Evolutionary conservation across 2,113 vertebrate genomes (phyloP).

Genomic region (Pholis gunnellus): DNA sequence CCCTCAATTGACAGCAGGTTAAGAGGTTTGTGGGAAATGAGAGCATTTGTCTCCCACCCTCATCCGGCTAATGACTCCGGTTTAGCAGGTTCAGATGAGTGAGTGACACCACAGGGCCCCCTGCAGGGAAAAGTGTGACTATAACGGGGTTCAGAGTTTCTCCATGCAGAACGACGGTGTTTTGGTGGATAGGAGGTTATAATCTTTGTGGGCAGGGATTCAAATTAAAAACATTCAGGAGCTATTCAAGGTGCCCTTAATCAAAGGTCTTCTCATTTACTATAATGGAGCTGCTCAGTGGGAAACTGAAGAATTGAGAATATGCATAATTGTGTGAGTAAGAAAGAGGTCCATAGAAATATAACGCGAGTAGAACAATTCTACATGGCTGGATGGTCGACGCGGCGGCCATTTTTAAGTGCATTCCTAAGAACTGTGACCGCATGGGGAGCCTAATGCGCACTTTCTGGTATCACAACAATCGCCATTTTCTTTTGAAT

Average conservation of each 20-base stretch:
- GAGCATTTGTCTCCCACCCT: conserved; percentile 71
- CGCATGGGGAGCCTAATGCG: neutral
- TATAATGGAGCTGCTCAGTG: conserved; percentile 5
- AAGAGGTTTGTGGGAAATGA: conserved; percentile 83
- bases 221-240: neutral
- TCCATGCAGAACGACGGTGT: neutral
- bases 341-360: conserved; percentile 10
- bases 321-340: neutral
- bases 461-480: neutral
- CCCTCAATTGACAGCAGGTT: conserved; percentile 81
- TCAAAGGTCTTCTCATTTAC: conserved; percentile 15
- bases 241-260: conserved; percentile 18
- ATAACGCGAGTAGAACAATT: neutral
- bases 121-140: conserved; percentile 48
- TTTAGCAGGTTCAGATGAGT: conserved; percentile 57
- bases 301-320: conserved; percentile 8
- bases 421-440: neutral
- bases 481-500: neutral
- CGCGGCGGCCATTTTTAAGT: too few relatives aligned
- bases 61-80: conserved; percentile 74
- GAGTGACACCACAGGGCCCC: conserved; percentile 63
- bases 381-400: too few relatives aligned
- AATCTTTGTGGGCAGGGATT: neutral
- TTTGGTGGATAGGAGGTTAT: neutral
- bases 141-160: neutral